phyloP scores from a whole-genome alignment of 2,113 vertebrate species.

The Columba livia region DNA sequence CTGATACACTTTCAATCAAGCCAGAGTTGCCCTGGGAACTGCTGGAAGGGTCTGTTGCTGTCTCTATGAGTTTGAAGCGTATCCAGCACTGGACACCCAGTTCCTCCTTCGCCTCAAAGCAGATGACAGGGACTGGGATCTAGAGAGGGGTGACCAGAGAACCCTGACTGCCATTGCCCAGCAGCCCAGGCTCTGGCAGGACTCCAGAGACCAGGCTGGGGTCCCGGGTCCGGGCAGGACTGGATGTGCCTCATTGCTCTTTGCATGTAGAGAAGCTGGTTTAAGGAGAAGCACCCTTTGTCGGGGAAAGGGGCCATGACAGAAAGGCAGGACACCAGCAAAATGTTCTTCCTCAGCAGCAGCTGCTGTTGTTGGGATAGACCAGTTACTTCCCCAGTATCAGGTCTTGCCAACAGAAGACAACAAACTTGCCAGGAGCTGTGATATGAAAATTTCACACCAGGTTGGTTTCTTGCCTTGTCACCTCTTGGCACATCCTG shows the following conservation, averaged over 20 bases:
- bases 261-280: background rate
- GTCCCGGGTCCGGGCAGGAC: background rate
- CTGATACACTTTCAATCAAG: background rate
- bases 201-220: background rate
- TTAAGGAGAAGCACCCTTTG: background rate
- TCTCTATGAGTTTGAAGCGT: background rate
- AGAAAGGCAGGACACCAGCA: background rate
- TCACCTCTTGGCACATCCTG: background rate
- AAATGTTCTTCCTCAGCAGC: background rate
- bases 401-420: background rate
- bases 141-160: background rate
- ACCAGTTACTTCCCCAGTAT: rapidly evolving
- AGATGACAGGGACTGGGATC: background rate
- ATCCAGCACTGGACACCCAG: background rate
- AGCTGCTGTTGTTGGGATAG: background rate
- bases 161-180: background rate
- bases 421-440: background rate
- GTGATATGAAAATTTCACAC: background rate
- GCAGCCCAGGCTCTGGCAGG: background rate
- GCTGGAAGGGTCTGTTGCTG: background rate
- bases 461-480: background rate
- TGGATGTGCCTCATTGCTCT: background rate
- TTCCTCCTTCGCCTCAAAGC: background rate
- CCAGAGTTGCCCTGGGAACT: background rate
- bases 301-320: background rate